Percentiles rank a stretch among this genome's conserved stretches.
phyloP scores from a whole-genome alignment of 2,113 vertebrate species.

The Sarotherodon lohbergeri region DNA sequence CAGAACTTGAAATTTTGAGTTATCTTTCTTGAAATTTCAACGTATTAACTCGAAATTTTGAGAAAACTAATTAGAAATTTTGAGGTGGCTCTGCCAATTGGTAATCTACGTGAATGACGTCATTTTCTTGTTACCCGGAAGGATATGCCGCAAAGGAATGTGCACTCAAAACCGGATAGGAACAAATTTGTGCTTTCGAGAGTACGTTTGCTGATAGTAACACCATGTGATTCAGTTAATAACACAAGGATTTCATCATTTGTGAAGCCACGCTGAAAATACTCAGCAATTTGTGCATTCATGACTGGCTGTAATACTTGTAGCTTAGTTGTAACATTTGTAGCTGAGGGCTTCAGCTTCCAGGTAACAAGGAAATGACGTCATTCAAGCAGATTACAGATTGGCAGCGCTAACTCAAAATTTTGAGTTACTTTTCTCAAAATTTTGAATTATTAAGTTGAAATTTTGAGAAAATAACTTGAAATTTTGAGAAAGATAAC shows the following conservation, averaged over 20 bases:
- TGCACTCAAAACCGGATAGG: fast-evolving
- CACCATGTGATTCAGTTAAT: neutral
- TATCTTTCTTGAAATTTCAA: fast-evolving
- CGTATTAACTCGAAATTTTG: fast-evolving
- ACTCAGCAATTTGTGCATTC: neutral
- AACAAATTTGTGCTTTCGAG: neutral
- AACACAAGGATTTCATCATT: neutral
- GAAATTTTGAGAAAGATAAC: fast-evolving
- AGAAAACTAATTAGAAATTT: neutral
- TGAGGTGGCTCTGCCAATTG: neutral
- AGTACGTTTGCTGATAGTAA: neutral
- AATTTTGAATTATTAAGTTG: fast-evolving
- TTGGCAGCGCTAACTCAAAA: fast-evolving
- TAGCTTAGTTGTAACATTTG: neutral
- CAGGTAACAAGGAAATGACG: fast-evolving
- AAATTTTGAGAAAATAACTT: fast-evolving
- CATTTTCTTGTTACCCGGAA: neutral
- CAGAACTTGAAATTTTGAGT: fast-evolving
- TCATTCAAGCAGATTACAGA: fast-evolving
- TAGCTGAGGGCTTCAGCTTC: neutral
- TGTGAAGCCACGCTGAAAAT: neutral
- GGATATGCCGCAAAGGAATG: neutral
- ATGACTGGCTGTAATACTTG: fast-evolving
- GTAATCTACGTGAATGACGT: neutral
- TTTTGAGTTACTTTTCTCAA: neutral